Conservation (phyloP, 2,888 invertebrate species). For the Pammene aurita region DNA sequence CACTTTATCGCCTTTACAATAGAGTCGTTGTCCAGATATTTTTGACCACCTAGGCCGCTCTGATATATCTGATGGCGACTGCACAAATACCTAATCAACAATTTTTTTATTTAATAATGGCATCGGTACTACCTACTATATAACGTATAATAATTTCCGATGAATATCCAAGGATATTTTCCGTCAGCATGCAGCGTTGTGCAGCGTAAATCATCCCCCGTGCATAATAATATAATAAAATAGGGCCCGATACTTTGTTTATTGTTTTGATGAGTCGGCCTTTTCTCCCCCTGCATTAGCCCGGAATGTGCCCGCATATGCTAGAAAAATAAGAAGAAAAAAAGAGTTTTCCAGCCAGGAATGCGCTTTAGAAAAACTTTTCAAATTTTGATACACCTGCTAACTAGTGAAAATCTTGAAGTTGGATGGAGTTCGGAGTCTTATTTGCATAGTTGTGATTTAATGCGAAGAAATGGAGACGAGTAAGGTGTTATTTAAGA, state of each 20-base stretch:
- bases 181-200: conserved; percentile 59
- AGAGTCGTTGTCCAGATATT: too few species aligned
- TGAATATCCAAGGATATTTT: conserved; percentile 33
- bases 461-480: conserved; percentile 2
- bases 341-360: conserved; percentile 42
- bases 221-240: conserved; percentile 82
- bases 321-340: conserved; percentile 61
- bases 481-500: conserved; percentile 15
- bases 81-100: too few species aligned
- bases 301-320: conserved; percentile 70
- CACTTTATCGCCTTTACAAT: too few species aligned
- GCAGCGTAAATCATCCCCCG: conserved; percentile 81
- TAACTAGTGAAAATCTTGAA: conserved; percentile 9
- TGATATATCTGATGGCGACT: too few species aligned
- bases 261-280: conserved; percentile 84
- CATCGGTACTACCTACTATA: not conserved
- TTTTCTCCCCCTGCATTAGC: conserved; percentile 64
- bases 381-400: conserved; percentile 5
- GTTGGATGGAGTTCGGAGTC: conserved; percentile 26
- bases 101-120: too few species aligned
- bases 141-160: not conserved
- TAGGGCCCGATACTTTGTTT: conserved; percentile 82
- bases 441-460: conserved; percentile 19
- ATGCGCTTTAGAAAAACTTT: conserved; percentile 9
- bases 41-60: too few species aligned